Base-by-base conservation (phyloP, 2,113 vertebrate genomes). In the Xerus inauris region DNA sequence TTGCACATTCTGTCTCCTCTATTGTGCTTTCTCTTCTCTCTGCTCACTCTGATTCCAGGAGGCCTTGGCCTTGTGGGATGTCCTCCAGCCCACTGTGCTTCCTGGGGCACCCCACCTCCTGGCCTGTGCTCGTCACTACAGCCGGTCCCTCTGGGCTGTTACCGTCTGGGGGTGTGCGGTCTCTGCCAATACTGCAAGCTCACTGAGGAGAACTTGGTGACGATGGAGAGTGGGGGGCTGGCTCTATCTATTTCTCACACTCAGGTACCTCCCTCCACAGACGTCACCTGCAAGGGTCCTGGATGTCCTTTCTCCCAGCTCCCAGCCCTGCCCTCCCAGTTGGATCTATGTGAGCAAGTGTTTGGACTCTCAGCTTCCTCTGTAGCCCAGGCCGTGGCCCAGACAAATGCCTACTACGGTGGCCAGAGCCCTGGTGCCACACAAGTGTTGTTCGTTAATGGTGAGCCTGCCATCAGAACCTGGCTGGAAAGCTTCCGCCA, bases 331-430 rank as follows among this genome's bases (percentile, higher is more conserved):
- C 96, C 97, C 81, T 92, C 93, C 45, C 94, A 98, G 38, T 97
- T 98, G 7, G 93, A 98, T 22, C 87, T 99, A 16, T 99, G 99
- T 94, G 32, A 88, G 35, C 92, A 96, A 79, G 96, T 99, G 77
- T 99, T 99, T 28, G 98, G 98, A n/a, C 97, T 99, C 94, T 96
- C 98, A 26, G 75, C 97, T 47, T 90, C 98, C 81, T 98, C 97
- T 1, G 93, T 99, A 88, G 95, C 94, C 5, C 69, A 85, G 40
- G 98, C 96, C 8, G 97, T 99, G 28, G 79, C 97, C 51, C 99
- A 98, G 96, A 99, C 99, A 1, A 99, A 99, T 83, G 91, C 97
- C 40, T 99, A 99, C 96, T 99, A 99, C 0, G 99, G 99, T 40
- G 99, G 93, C 93, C 95, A 96, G 28, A 94, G 47, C 17, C 98